These are phyloP conservation scores for Cabera pusaria DNA, from an alignment of 2,888 invertebrate genomes.

Conservation along the genomic window DNA sequence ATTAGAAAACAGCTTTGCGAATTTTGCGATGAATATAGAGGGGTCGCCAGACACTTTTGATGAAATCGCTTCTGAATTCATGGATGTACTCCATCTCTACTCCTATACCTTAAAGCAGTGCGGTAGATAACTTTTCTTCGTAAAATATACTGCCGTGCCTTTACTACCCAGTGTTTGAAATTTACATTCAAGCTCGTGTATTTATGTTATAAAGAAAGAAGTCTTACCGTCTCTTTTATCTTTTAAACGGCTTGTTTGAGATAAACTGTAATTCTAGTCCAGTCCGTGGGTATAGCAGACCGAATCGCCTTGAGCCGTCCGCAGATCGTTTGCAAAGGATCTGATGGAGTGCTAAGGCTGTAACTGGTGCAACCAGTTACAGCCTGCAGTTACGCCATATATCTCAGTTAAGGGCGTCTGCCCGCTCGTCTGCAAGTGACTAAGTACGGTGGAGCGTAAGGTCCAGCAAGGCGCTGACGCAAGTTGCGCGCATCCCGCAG, in stretches of 20 bases:
- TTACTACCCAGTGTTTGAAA: too few relatives aligned
- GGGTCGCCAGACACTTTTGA: conserved; percentile 40
- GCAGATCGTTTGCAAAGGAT: conserved; percentile 37
- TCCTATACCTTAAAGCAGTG: too few relatives aligned
- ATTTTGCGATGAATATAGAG: conserved; percentile 40
- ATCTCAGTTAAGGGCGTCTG: conserved; percentile 65
- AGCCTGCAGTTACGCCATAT: conserved; percentile 53
- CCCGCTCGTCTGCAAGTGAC: conserved; percentile 63
- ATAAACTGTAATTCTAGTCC: too few relatives aligned
- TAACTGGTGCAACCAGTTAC: conserved; percentile 21
- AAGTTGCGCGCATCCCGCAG: conserved; percentile 76
- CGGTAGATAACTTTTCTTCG: too few relatives aligned
- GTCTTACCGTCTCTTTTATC: too few relatives aligned
- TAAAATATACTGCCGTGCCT: conserved; percentile 4
- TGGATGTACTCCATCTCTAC: too few relatives aligned
- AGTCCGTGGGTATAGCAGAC: too few relatives aligned
- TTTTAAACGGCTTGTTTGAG: too few relatives aligned
- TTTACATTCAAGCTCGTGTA: too few relatives aligned
- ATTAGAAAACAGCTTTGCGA: conserved; percentile 57
- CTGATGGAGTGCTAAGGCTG: conserved; percentile 41
- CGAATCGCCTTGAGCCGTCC: conserved; percentile 2
- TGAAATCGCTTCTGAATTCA: conserved; percentile 33
- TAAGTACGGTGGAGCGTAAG: conserved; percentile 55
- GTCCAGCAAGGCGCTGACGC: conserved; percentile 67
- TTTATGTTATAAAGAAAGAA: too few relatives aligned